Conservation (phyloP, 2,113 vertebrate species). For the Melanerpes aurifrons region DNA sequence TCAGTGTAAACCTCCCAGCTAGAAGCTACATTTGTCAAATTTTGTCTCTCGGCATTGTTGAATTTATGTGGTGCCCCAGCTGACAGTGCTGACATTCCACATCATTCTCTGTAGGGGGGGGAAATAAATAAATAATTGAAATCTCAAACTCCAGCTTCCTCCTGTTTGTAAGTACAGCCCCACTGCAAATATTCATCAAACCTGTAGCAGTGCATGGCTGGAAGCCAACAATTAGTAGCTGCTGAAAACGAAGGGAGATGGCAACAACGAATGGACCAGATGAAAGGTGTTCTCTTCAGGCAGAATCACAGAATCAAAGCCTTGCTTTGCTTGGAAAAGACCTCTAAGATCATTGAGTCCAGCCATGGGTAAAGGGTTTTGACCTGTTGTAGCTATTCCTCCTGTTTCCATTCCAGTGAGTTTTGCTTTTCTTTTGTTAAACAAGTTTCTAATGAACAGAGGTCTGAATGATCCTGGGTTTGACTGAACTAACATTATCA, state of each 20-base stretch:
- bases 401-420: background rate
- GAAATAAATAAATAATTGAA: background rate
- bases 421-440: background rate
- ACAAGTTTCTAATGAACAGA: background rate
- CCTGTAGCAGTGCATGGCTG: background rate
- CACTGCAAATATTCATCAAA: background rate
- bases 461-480: background rate
- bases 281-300: background rate
- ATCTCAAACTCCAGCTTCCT: background rate
- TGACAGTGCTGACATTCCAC: background rate
- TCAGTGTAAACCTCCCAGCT: background rate
- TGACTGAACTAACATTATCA: accelerated
- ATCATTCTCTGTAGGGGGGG: background rate
- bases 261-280: background rate
- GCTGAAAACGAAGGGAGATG: background rate
- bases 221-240: background rate
- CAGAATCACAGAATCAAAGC: too few relatives aligned
- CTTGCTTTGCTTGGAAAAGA: too few relatives aligned
- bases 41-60: background rate
- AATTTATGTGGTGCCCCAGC: background rate
- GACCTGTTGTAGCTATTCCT: background rate
- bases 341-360: too few relatives aligned
- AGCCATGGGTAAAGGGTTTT: background rate
- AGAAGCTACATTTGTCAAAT: background rate
- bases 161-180: background rate